Conservation (phyloP, 2,888 invertebrate genomes). For the Hyposoter dolosus region DNA sequence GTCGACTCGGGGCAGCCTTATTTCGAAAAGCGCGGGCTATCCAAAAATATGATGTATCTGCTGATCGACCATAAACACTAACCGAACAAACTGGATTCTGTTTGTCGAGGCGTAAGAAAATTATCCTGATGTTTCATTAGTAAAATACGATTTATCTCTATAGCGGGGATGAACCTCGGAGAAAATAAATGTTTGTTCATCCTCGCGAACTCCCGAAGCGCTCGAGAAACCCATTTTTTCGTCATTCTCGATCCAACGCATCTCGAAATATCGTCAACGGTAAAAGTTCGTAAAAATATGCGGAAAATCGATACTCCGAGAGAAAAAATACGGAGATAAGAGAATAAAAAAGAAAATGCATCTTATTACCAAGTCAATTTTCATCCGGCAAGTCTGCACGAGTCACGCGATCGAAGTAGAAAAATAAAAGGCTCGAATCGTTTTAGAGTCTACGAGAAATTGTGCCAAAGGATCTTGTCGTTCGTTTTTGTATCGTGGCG, state of each 20-base stretch:
- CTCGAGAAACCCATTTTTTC: not conserved
- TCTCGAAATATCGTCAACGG: not conserved
- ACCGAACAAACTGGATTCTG: not conserved
- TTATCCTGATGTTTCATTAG: not conserved
- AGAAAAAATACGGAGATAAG: constrained; percentile 1
- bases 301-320: not conserved
- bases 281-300: constrained; percentile 29
- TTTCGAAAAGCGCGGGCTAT: not conserved
- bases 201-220: not conserved
- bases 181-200: not conserved
- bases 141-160: constrained; percentile 10
- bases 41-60: not conserved
- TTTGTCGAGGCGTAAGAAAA: not conserved
- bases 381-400: constrained; percentile 9
- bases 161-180: not conserved
- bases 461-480: not conserved
- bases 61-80: not conserved
- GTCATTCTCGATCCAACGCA: not conserved
- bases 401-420: constrained; percentile 6
- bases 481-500: not conserved
- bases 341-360: not conserved
- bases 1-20: not conserved
- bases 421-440: constrained; percentile 18
- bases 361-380: constrained; percentile 36
- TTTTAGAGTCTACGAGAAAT: not conserved